phyloP scores from a whole-genome alignment of 92 coral and sea anemone genomes.

The Meandrina meandrites region DNA sequence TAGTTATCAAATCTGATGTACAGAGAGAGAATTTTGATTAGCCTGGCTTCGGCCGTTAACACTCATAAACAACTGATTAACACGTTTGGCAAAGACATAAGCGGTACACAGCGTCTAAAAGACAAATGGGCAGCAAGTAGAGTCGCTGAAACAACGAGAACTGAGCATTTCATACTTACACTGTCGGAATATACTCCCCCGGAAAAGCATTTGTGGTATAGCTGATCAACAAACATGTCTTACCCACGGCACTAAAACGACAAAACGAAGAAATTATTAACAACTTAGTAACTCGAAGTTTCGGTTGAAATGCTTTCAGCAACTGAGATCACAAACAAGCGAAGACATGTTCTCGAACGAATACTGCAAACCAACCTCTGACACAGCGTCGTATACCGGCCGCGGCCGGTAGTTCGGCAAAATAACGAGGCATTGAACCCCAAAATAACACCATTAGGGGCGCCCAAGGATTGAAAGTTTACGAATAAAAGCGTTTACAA shows the following conservation, averaged over 20 bases:
- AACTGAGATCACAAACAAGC: background rate
- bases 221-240: slow-evolving; percentile 91
- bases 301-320: background rate
- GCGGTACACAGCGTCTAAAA: background rate
- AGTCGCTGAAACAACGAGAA: background rate
- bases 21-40: background rate
- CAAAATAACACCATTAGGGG: slow-evolving; percentile 33
- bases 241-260: slow-evolving; percentile 89
- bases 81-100: background rate
- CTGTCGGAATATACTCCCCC: slow-evolving; percentile 97
- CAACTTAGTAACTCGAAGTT: background rate
- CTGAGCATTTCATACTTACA: slow-evolving; percentile 71
- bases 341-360: background rate
- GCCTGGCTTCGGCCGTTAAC: background rate
- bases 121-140: background rate
- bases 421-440: slow-evolving; percentile 18
- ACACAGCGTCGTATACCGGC: background rate
- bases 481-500: background rate
- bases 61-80: background rate
- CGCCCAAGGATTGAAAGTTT: background rate
- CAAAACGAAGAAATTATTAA: slow-evolving; percentile 8
- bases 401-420: slow-evolving; percentile 25
- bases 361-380: background rate
- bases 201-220: slow-evolving; percentile 93
- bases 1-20: slow-evolving; percentile 81